phyloP scores from a whole-genome alignment of 2,888 invertebrate genomes.

The Adelognathus sp. region DNA sequence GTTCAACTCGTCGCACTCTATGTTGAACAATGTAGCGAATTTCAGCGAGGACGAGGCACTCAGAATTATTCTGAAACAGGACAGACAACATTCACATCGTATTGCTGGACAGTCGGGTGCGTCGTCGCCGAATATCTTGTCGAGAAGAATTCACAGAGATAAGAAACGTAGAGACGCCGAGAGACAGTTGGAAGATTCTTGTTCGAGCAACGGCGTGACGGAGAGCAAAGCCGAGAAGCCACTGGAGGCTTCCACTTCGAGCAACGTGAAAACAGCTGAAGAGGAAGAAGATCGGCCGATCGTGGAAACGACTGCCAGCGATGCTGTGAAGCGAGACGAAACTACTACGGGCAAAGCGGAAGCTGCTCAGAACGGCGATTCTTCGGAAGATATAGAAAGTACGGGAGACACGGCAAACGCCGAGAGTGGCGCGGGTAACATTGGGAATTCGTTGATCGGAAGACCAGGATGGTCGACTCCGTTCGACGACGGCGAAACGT shows the following conservation, averaged over 20 bases:
- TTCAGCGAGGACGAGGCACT: constrained; percentile 89
- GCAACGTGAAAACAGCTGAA: background rate
- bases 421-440: constrained; percentile 69
- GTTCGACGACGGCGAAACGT: constrained; percentile 82
- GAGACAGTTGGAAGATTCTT: background rate
- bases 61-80: constrained; percentile 85
- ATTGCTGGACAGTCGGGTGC: background rate
- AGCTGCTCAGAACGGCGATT: background rate
- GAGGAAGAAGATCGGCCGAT: background rate
- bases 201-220: background rate
- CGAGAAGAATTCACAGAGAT: constrained; percentile 25
- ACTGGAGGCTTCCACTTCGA: background rate
- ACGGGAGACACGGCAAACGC: constrained; percentile 49
- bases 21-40: constrained; percentile 69
- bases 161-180: constrained; percentile 28
- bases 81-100: background rate
- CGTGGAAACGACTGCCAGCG: background rate
- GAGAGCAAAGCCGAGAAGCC: constrained; percentile 11
- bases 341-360: constrained; percentile 9
- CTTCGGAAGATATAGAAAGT: background rate
- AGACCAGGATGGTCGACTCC: constrained; percentile 86
- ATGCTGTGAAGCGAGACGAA: constrained; percentile 10
- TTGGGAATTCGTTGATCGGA: constrained; percentile 86
- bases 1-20: constrained; percentile 74
- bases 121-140: constrained; percentile 8